Percentiles rank a stretch among this genome's conserved stretches.
phyloP scores from a whole-genome alignment of 2,888 invertebrate genomes.

The Choristoneura rosaceana region DNA sequence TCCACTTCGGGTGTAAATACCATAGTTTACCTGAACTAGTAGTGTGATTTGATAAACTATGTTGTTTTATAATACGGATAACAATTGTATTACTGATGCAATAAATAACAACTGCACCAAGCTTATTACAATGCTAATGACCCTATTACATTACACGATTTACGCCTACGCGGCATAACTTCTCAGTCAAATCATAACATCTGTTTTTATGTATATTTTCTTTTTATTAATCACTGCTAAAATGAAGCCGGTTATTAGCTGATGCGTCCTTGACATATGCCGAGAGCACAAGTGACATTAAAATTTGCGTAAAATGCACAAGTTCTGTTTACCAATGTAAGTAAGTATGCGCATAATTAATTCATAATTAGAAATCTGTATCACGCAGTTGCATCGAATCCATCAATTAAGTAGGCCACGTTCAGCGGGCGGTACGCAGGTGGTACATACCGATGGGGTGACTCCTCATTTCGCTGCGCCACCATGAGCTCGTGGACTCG shows the following conservation, averaged over 20 bases:
- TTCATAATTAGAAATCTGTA: constrained; percentile 41
- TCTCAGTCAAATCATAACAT: constrained; percentile 25
- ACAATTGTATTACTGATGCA: constrained; percentile 27
- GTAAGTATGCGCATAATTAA: constrained; percentile 17
- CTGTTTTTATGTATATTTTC: constrained; percentile 30
- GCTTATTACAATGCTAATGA: constrained; percentile 58
- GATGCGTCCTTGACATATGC: background rate
- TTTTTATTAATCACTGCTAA: constrained; percentile 7
- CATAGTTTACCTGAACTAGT: too few relatives aligned
- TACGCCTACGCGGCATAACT: constrained; percentile 49
- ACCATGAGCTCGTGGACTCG: constrained; percentile 70
- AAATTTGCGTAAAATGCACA: background rate
- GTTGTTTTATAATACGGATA: too few relatives aligned
- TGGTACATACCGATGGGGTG: constrained; percentile 54
- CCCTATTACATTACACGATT: constrained; percentile 43
- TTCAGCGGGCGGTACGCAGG: constrained; percentile 51
- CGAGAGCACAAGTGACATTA: background rate
- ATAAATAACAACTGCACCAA: constrained; percentile 55
- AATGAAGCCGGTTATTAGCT: background rate
- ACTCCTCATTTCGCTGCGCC: constrained; percentile 63
- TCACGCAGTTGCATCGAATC: constrained; percentile 61
- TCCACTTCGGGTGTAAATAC: too few relatives aligned
- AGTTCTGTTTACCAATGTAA: background rate
- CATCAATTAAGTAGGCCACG: constrained; percentile 54
- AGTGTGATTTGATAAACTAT: too few relatives aligned